Base-by-base conservation (phyloP, 2,113 vertebrate species). In the Ictidomys tridecemlineatus region DNA sequence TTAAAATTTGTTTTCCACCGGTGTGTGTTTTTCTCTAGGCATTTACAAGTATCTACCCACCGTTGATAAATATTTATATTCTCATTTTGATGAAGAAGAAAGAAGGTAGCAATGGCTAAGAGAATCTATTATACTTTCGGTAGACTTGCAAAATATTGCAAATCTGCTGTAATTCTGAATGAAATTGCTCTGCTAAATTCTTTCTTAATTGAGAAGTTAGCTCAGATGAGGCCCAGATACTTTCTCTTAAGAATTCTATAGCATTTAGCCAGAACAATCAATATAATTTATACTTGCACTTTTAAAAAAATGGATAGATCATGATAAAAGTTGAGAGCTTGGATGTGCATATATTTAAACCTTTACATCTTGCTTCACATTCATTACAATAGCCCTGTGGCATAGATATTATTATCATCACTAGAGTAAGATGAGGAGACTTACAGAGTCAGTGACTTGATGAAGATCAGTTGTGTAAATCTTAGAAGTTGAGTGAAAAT, bases 251-350 rank as follows among this genome's bases (percentile, higher is more conserved):
- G 8, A 10, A 53, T 39, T 39, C 11, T 28, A 87, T 61, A 65
- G 42, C 45, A 80, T 82, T 18, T 83, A 83, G 32, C 8, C 14
- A 82, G 16, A 93, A 72, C 82, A 67, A 94, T 69, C 13, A 76
- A 89, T 92, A 88, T 85, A 79, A 78, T 86, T 77, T 86, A 86
- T 1, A 48, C 34, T 86, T 90, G 76, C 28, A 53, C 69, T n/a
- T 80, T 78, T 42, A 32, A 18, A 42, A 39, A 85, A 73, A 2
- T 42, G 0, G 8, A 53, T n/a, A 77, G 32, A 87, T 84, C 58
- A 34, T 42, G 56, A 67, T 22, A 70, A 79, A 90, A 70, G 70
- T 48, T 48, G 8, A 89, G 11, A 8, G 7, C 3, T 88, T 77
- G 76, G 9, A 37, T 77, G 9, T 42, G 8, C 24, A 32, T 26